Evolutionary conservation across 2,888 invertebrate species (phyloP).

Genomic region (Sinodicranocentrus sp.): DNA sequence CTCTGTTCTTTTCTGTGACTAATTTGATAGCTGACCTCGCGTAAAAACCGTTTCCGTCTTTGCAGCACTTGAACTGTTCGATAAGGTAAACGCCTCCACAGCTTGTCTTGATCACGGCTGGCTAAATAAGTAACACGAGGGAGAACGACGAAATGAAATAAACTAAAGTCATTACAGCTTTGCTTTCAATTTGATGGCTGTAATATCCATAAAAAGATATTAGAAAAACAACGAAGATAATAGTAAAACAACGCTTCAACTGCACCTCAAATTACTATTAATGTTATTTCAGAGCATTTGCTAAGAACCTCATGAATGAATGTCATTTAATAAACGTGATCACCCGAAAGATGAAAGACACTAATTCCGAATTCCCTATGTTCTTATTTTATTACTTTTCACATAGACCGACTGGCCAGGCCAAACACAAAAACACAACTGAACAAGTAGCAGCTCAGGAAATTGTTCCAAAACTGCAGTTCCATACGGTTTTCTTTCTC

Average conservation of each 20-base stretch:
- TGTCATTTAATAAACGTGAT: background rate
- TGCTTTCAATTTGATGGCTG: no score
- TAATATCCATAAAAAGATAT: no score
- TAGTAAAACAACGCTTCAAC: no score
- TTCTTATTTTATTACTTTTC: background rate
- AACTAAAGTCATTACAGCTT: no score
- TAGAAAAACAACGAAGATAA: no score
- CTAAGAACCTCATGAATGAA: background rate
- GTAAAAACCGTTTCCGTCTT: background rate
- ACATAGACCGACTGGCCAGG: background rate
- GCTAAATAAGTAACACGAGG: no score
- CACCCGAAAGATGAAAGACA: background rate
- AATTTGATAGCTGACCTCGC: slow-evolving; percentile 30
- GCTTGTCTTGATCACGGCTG: no score
- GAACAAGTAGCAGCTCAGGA: slow-evolving; percentile 31
- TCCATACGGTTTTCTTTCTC: background rate
- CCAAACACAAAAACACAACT: slow-evolving; percentile 44
- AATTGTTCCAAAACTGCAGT: background rate
- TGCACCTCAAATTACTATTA: no score
- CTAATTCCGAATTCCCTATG: background rate
- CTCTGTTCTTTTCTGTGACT: background rate
- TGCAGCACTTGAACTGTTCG: background rate
- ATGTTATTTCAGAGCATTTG: background rate
- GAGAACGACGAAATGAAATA: no score
- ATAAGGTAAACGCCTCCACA: background rate